Evolutionary conservation across 1,140 invertebrate genomes (phyloP).

Genomic region (Druon quercuslanigerum): DNA sequence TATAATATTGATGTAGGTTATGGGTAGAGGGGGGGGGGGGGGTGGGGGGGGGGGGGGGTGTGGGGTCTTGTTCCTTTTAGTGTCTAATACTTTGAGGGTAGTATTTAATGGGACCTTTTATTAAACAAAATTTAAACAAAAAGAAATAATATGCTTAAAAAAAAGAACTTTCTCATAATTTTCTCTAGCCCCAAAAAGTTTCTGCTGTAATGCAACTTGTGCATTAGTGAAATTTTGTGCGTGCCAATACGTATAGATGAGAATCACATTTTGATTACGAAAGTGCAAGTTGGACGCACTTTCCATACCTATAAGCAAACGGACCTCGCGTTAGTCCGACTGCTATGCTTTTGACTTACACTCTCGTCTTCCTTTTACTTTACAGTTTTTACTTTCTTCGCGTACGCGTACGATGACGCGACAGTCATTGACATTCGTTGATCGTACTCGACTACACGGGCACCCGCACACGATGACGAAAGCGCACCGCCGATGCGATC

Average conservation of each 20-base stretch:
- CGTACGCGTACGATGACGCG: conserved; percentile 18
- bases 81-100: too few species aligned
- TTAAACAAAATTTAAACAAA: too few species aligned
- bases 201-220: conserved; percentile 13
- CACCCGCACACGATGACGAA: conserved; percentile 37
- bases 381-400: conserved; percentile 13
- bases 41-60: too few species aligned
- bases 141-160: too few species aligned
- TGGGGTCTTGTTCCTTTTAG: too few species aligned
- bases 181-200: neutral
- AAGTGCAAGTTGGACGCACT: conserved; percentile 47
- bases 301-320: conserved; percentile 53
- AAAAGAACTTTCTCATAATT: too few species aligned
- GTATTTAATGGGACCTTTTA: too few species aligned
- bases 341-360: conserved; percentile 34
- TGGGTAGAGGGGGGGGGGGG: too few species aligned
- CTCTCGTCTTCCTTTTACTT: conserved; percentile 33
- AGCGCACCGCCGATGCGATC: conserved; percentile 41
- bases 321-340: conserved; percentile 48
- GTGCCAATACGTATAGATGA: conserved; percentile 32
- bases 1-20: too few species aligned
- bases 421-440: conserved; percentile 45
- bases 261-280: conserved; percentile 48
- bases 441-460: conserved; percentile 38
- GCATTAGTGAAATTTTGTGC: conserved; percentile 53